A percentile compares a stretch with the other conserved stretches of the same genome.
These are phyloP conservation scores for Diglossa cyanea DNA, from an alignment of 2,797 vertebrate genomes.

Conservation along the genomic window DNA sequence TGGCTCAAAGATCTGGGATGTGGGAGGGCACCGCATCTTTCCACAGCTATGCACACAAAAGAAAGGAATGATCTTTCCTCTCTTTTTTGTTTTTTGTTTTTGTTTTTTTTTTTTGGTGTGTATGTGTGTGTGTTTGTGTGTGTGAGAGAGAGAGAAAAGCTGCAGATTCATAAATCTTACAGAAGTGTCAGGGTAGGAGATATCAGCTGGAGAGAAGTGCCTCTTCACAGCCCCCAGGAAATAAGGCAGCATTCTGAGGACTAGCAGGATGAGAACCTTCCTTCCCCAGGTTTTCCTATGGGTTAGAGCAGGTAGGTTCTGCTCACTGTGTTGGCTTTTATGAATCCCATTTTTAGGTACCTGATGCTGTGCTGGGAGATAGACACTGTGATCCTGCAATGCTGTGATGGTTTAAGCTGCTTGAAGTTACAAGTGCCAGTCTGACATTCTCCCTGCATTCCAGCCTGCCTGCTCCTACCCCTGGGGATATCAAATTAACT, in stretches of 20 bases:
- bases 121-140: accelerated
- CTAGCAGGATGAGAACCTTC: not conserved
- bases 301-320: not conserved
- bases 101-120: accelerated
- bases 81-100: accelerated
- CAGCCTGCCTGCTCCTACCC: not conserved
- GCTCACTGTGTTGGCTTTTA: not conserved
- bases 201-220: not conserved
- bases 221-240: not conserved
- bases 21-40: not conserved
- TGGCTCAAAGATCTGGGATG: not conserved
- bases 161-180: not conserved
- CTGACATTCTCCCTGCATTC: not conserved
- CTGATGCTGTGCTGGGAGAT: not conserved
- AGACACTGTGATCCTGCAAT: not conserved
- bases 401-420: not conserved
- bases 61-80: not conserved
- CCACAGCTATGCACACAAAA: not conserved
- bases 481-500: not conserved
- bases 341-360: not conserved
- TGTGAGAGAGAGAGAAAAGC: not conserved
- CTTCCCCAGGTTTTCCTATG: not conserved
- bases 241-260: not conserved
- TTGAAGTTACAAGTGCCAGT: not conserved
- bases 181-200: not conserved